Evolutionary conservation across 2,888 invertebrate genomes (phyloP).

Genomic region (Synanthedon myopaeformis): DNA sequence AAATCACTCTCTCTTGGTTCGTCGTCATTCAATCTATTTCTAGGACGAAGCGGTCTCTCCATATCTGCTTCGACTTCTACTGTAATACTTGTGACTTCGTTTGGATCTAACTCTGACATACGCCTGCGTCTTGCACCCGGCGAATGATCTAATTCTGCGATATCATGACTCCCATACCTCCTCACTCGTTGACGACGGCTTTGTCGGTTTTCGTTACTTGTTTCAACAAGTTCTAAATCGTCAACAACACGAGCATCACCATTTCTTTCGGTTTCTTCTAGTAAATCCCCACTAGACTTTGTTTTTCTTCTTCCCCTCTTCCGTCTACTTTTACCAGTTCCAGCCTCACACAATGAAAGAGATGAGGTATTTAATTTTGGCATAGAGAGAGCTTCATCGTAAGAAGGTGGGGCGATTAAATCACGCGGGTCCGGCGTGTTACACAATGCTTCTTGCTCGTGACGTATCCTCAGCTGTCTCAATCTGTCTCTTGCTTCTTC

Average conservation of each 20-base stretch:
- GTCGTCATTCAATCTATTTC: constrained; percentile 42
- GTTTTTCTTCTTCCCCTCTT: constrained; percentile 60
- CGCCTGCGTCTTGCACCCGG: constrained; percentile 54
- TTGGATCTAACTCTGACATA: constrained; percentile 42
- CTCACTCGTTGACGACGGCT: constrained; percentile 33
- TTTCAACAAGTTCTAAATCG: constrained; percentile 39
- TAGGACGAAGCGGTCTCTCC: constrained; percentile 35
- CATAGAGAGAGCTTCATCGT: constrained; percentile 82
- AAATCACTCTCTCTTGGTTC: constrained; percentile 61
- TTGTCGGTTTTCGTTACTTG: constrained; percentile 24
- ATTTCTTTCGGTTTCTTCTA: constrained; percentile 58
- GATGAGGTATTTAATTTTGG: constrained; percentile 75
- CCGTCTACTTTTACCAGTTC: constrained; percentile 47
- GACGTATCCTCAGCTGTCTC: constrained; percentile 62
- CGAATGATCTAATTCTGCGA: constrained; percentile 53
- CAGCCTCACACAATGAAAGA: constrained; percentile 64
- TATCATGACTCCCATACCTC: constrained; percentile 58
- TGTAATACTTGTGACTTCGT: constrained; percentile 24
- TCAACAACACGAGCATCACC: constrained; percentile 41
- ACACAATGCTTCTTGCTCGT: constrained; percentile 64
- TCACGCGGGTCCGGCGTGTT: constrained; percentile 79
- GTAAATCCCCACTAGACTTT: constrained; percentile 61
- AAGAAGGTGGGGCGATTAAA: constrained; percentile 77
- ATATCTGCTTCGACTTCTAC: constrained; percentile 46
- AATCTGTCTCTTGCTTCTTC: constrained; percentile 71